Evolutionary conservation across 2,113 vertebrate species (phyloP).

Genomic region (Corythoichthys intestinalis): DNA sequence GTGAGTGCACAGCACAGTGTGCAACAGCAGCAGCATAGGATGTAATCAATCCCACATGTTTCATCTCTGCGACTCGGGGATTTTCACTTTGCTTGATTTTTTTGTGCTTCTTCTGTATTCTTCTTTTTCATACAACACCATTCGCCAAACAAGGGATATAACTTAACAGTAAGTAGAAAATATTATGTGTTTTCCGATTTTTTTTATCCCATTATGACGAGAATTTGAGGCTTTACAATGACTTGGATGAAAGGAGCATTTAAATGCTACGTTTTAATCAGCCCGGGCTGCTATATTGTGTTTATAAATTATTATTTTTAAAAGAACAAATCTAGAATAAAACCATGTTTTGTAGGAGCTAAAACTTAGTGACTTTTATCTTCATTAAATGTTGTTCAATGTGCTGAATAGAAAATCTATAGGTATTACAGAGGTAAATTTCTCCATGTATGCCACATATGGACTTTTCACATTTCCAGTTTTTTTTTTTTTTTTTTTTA

Average conservation of each 20-base stretch:
- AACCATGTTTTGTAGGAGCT: background rate
- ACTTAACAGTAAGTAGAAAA: conserved; percentile 75
- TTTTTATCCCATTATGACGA: background rate
- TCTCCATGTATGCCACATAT: conserved; percentile 28
- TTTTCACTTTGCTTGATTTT: conserved; percentile 69
- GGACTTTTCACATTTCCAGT: background rate
- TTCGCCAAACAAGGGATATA: conserved; percentile 69
- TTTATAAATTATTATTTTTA: background rate
- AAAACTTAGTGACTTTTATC: background rate
- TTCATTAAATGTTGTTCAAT: background rate
- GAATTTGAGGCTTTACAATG: background rate
- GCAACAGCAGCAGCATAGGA: conserved; percentile 67
- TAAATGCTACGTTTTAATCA: conserved; percentile 21
- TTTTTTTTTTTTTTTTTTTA: conserved; percentile 47
- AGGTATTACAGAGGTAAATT: background rate
- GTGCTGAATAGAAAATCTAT: background rate
- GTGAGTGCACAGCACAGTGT: conserved; percentile 69
- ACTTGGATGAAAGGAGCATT: background rate
- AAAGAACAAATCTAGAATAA: background rate
- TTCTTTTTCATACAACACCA: conserved; percentile 19
- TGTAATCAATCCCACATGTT: conserved; percentile 80
- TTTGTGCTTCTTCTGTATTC: conserved; percentile 16
- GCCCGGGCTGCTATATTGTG: background rate
- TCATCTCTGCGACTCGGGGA: conserved; percentile 62
- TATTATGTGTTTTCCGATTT: background rate